Evolutionary conservation across 2,888 invertebrate species (phyloP), one percentile per base, ranked within the genome.

Genomic region (Antitype chi): DNA sequence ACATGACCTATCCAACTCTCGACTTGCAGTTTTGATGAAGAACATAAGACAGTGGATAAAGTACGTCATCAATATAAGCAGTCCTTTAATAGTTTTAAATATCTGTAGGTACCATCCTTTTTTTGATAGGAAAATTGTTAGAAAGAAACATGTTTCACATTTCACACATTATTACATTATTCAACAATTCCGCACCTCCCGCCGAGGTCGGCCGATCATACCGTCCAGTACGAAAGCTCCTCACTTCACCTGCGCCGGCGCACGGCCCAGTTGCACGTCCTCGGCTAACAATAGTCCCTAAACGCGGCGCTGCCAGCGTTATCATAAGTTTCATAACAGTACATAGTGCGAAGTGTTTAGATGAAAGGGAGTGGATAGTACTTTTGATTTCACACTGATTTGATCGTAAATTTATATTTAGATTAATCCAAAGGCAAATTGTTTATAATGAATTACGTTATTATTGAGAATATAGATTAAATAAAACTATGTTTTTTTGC

Each of bases 211-310:
- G 28, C 62, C 32, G 32, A 71, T 60, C 70, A 52, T 73, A 77
- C 32, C 52, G 60, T 60, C 66, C 63, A 74, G 74, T 57, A 59
- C 38, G 72, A 80, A 88, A 86, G 82, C 74, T 76, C n/a, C 38
- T 62, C 68, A 70, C 59, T 57, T 72, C 85, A 89, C 89, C 85
- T 87, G 88, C 80, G 87, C 83, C 63, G 74, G 86, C 80, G 77
- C 84, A 78, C 76, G 87, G 74, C 89, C 89, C 84, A 90, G 85
- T 85, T 89, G 63, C 68, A 80, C 79, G 87, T 84, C 81, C 77
- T 85, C 81, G 87, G 81, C 92, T 91, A 91, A 91, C 89, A 91
- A 91, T 92, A 91, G 80, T 84, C 81, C 71, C 77, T 64, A 74
- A 80, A 81, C 79, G 74, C 57, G 81, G 69, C 43, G 74, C 74